Evolutionary conservation across 1,140 invertebrate species (phyloP), one percentile per base, ranked within the genome.

Genomic region (Formica exsecta): DNA sequence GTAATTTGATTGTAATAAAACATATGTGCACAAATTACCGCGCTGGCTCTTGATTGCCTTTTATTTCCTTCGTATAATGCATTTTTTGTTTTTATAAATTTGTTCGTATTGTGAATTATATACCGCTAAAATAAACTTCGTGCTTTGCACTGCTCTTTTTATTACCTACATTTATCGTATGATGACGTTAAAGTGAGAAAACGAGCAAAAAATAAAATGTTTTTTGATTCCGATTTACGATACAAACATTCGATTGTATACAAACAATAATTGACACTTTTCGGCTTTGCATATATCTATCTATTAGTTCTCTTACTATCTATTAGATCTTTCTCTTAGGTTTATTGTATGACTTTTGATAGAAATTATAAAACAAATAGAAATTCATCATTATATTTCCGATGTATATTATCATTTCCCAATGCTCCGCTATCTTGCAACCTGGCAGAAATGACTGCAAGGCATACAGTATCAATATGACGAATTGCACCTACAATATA

Each of bases 331-430:
- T 32, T 7, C 16, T 76, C 5, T 51, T 7, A 3, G n/a, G 2
- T 68, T 62, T 68, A 0, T 13, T 59, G 8, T 91, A 91, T 1
- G 2, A 29, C 11, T 48, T 80, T n/a, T 54, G 29, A 32, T 89
- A 91, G 9, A 91, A 89, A 8, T 86, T 71, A 38, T 57, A 83
- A 32, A 91, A 89, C 3, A 87, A 32, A 0, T 2, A n/a, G 0
- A 91, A 87, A 38, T 91, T 90, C 3, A 90, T 76, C 0, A 73
- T 0, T 2, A 90, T 0, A 44, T 89, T 68, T 2, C 1, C 2
- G 0, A 87, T 61, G 1, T 48, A 48, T 0, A 54, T 0, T 2
- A 13, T 8, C 2, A 3, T 7, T 48, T 6, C 48, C 6, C 7
- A 44, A 11, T 22, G 22, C 22, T 41, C 1, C 4, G 25, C 1